Evolutionary conservation across 2,888 invertebrate species (phyloP), one percentile per base, ranked within the genome.

Genomic region (Chloroclystis v-ata): DNA sequence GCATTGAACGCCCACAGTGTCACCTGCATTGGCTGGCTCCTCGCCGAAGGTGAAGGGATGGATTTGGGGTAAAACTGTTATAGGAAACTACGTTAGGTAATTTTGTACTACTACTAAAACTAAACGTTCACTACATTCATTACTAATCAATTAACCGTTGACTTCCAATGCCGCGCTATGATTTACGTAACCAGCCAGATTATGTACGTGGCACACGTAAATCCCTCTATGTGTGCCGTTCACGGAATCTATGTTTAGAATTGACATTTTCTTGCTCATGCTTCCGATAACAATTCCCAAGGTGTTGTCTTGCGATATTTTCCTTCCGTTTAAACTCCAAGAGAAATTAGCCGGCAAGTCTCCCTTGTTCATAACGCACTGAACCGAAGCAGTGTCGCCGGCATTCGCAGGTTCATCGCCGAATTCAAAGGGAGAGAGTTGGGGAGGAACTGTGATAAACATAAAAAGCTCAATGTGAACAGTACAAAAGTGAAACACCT

Each of bases 11-110:
- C 93, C 93, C 28, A 93, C 92, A 55, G 92, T 90, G 56, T 95
- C 94, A 4, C 94, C 95, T 48, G 93, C 92, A 68, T 94, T 93
- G 35, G 94, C 91, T 45, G 93, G 90, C 59, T 93, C 93, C 40
- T 93, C 93, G 46, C 94, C 94, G 67, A 95, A 94, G 51, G 90
- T 87, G 72, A 95, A 93, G 49, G 93, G 93, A 78, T 92, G 91
- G 69, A 95, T 92, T 90, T 93, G 92, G 55, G 94, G 94, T 56
- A 91, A 87, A 74, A 94, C 93, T 94, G 72, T 67, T 62, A 48
- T 53, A 60, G 54, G 43, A 52, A 51, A 49, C 47, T 50, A 50
- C 39, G 12, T 52, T 37, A 49, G n/a, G n/a, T n/a, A 30, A 48
- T 32, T 32, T 16, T 37, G 14, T 41, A 46, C 47, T 40, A 39